phyloP scores from a whole-genome alignment of 1,140 invertebrate genomes.

The Drosophila littoralis region DNA sequence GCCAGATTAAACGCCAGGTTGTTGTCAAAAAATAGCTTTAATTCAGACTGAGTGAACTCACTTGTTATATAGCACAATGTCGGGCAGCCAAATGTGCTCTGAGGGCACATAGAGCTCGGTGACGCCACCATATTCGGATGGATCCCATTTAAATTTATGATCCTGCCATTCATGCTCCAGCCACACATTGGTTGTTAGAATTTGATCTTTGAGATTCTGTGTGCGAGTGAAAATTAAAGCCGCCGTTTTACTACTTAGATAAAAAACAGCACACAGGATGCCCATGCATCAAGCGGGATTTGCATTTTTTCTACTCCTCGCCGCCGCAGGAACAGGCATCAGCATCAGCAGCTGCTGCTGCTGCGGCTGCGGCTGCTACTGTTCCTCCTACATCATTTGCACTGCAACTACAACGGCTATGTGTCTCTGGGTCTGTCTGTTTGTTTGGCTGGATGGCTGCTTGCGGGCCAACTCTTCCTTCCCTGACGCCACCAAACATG shows the following conservation, averaged over 20 bases:
- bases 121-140: constrained; percentile 96
- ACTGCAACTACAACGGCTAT: neutral
- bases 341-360: neutral
- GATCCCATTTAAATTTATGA: constrained; percentile 98
- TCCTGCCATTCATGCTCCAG: constrained; percentile 98
- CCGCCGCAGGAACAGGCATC: neutral
- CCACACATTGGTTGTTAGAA: constrained; percentile 98
- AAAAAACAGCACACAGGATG: constrained; percentile 68
- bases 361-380: neutral
- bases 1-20: neutral
- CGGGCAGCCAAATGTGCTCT: constrained; percentile 97
- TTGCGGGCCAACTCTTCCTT: constrained; percentile 17
- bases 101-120: constrained; percentile 96
- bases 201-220: constrained; percentile 98
- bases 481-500: neutral
- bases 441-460: constrained; percentile 32
- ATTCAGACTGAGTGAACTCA: constrained; percentile 85
- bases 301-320: constrained; percentile 36
- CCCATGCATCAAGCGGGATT: constrained; percentile 71
- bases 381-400: constrained; percentile 12
- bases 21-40: neutral
- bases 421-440: constrained; percentile 30
- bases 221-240: constrained; percentile 25
- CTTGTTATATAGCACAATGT: constrained; percentile 99
- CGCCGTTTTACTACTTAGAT: constrained; percentile 57